Evolutionary conservation across 2,888 invertebrate genomes (phyloP), one percentile per base, ranked within the genome.

Genomic region (Mongoloraphidia duomilia): DNA sequence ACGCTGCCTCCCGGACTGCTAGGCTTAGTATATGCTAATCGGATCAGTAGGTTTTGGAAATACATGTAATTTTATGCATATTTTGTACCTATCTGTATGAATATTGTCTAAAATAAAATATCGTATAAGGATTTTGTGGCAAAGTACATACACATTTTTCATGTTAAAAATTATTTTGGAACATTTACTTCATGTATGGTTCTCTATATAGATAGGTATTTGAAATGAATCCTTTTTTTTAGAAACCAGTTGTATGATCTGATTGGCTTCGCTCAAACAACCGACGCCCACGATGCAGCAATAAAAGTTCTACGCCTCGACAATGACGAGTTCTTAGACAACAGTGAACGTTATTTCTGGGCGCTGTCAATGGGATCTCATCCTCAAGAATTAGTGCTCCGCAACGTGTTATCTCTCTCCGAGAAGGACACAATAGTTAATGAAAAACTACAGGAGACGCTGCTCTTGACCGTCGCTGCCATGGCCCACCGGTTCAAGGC

Each of bases 311-410:
- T 87, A 8, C 68, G 75, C 46, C 73, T 77, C 48, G 67, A 71
- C 10, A 62, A 64, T 45, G 70, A 75, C n/a, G 72, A 73, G 35
- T 59, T 65, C 38, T 52, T 58, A n/a, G 70, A 72, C 11, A 65
- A 75, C 34, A 70, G 76, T 1, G 89, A 89, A 60, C 69, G 85
- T 50, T 88, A 87, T 63, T 68, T 89, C 2, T 80, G 87, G 75
- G 77, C 82, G 0, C 62, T 84, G 9, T 82, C 87, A 0, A 70
- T 83, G 43, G 76, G 79, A 1, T 75, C 82, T 0, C 74, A 82
- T 57, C 81, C 84, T 1, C 70, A 75, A 39, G 69, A 71, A 36
- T 74, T 75, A 46, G 64, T 80, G 11, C 65, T 79, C 53, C 67
- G 65, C 42, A 71, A 73, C 51, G 58, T 76, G 8, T 54, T 74